Conservation (phyloP, 2,113 vertebrate genomes). For the Cebus imitator region DNA sequence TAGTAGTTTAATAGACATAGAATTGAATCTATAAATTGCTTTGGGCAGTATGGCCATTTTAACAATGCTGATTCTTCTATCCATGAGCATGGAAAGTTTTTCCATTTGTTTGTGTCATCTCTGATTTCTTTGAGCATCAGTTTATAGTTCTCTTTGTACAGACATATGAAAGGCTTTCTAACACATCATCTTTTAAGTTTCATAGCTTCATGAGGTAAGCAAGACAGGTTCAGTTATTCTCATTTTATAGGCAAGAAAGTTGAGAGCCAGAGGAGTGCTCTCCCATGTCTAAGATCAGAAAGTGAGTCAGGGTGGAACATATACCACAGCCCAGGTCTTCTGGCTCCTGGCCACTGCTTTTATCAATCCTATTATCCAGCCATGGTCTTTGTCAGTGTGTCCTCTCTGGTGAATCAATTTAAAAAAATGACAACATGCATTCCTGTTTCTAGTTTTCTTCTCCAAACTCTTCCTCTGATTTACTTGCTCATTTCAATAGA, state of each 20-base stretch:
- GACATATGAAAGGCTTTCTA: background rate
- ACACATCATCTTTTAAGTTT: background rate
- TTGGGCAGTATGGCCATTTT: too few species aligned
- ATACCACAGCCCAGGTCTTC: background rate
- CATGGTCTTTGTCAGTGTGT: too few species aligned
- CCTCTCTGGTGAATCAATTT: background rate
- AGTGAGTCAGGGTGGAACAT: background rate
- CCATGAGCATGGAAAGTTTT: too few species aligned
- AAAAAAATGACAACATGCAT: background rate
- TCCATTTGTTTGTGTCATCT: too few species aligned
- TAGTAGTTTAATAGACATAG: too few species aligned
- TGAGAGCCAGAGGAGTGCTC: background rate
- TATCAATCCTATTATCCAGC: background rate
- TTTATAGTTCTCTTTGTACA: too few species aligned
- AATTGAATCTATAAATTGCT: too few species aligned
- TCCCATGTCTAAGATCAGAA: background rate
- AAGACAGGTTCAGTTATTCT: background rate
- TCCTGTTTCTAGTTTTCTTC: background rate
- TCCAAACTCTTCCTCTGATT: background rate
- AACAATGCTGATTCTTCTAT: too few species aligned
- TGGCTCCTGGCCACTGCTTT: background rate
- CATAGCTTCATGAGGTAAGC: background rate
- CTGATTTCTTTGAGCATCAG: too few species aligned
- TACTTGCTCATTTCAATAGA: background rate
- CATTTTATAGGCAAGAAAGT: background rate